A percentile compares a stretch with the other conserved stretches of the same genome.
These are phyloP conservation scores for Osmoderma eremita DNA, from an alignment of 2,888 invertebrate genomes.

Conservation along the genomic window DNA sequence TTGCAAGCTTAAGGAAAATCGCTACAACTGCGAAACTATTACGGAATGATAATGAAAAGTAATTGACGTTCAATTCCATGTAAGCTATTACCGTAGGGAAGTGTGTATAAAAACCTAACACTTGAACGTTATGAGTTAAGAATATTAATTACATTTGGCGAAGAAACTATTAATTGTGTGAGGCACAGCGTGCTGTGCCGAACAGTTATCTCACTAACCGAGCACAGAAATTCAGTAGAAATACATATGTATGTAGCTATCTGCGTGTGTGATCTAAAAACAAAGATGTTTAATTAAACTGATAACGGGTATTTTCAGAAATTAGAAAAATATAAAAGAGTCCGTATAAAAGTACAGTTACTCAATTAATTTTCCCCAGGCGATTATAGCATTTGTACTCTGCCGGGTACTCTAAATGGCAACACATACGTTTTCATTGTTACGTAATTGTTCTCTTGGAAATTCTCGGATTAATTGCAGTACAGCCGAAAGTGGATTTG, in stretches of 20 bases:
- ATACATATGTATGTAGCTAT: too few relatives aligned
- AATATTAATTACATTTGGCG: conserved; percentile 25
- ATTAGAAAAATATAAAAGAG: too few relatives aligned
- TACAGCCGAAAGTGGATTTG: conserved; percentile 10
- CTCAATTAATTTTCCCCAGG: too few relatives aligned
- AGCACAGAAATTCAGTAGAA: background rate
- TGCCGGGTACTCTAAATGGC: too few relatives aligned
- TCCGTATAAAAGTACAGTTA: too few relatives aligned
- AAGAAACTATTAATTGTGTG: background rate
- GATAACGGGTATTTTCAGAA: too few relatives aligned
- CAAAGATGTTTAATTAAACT: too few relatives aligned
- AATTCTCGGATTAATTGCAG: background rate
- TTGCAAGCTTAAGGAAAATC: conserved; percentile 6
- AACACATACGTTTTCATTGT: conserved; percentile 2
- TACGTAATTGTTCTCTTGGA: conserved; percentile 13
- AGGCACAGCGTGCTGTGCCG: background rate
- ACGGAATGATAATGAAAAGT: conserved; percentile 22
- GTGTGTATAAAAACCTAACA: background rate
- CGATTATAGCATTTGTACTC: too few relatives aligned
- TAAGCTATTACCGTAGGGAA: conserved; percentile 1
- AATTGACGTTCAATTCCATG: conserved; percentile 13
- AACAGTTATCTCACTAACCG: background rate
- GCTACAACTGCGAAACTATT: conserved; percentile 12
- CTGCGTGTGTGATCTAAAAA: too few relatives aligned
- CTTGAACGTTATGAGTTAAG: conserved; percentile 1